Evolutionary conservation across 2,797 vertebrate genomes (phyloP).

Genomic region (Australoheros facetus): DNA sequence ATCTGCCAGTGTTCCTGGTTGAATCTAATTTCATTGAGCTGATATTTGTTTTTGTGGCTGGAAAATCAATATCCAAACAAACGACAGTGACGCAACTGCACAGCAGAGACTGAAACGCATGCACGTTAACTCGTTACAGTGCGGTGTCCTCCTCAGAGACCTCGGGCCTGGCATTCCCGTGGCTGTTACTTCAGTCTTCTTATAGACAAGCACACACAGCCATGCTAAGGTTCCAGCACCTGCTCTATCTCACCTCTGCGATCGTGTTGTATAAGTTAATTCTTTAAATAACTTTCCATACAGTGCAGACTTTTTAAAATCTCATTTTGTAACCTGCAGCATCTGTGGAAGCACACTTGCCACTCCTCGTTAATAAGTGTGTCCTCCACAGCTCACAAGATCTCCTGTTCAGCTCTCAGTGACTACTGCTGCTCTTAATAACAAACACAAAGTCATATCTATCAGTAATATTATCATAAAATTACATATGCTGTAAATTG

Average conservation of each 20-base stretch:
- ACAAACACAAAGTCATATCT: too few relatives aligned
- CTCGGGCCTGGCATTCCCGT: not conserved
- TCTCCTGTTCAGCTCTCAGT: too few relatives aligned
- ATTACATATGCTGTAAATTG: too few relatives aligned
- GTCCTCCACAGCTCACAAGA: too few relatives aligned
- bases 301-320: too few relatives aligned
- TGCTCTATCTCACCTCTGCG: not conserved
- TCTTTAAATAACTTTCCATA: not conserved
- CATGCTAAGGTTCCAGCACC: not conserved
- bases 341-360: too few relatives aligned
- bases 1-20: constrained; percentile 48
- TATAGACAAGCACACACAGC: not conserved
- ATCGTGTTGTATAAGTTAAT: not conserved
- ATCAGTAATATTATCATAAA: too few relatives aligned
- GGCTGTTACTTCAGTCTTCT: not conserved
- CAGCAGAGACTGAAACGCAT: constrained; percentile 18
- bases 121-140: not conserved
- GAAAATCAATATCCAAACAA: constrained; percentile 56
- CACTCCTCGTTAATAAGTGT: too few relatives aligned
- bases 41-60: constrained; percentile 34
- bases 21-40: constrained; percentile 52
- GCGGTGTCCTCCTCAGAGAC: not conserved
- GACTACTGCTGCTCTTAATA: too few relatives aligned
- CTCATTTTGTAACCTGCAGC: too few relatives aligned
- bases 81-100: constrained; percentile 30